These are phyloP conservation scores for Lepus townsendii DNA, from an alignment of 2,797 vertebrate genomes.

Conservation along the genomic window DNA sequence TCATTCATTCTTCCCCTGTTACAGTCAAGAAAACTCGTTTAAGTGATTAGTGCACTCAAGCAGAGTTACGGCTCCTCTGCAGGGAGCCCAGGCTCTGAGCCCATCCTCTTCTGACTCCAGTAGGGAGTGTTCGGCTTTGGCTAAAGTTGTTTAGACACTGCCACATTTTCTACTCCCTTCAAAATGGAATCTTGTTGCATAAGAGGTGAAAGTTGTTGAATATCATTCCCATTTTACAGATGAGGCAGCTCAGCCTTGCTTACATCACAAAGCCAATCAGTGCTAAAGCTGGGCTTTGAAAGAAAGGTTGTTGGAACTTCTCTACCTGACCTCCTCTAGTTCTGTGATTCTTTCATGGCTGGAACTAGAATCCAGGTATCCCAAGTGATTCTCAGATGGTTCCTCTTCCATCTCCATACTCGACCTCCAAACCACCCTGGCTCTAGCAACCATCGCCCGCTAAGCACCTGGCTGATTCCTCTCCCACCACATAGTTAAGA, in stretches of 20 bases:
- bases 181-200: neutral
- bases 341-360: neutral
- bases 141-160: neutral
- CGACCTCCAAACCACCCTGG: neutral
- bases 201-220: neutral
- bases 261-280: neutral
- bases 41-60: neutral
- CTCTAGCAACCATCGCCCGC: neutral
- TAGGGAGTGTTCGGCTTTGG: neutral
- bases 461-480: neutral
- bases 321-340: neutral
- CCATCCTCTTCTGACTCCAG: neutral
- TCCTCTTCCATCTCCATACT: neutral
- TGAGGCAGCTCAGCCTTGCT: neutral
- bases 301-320: neutral
- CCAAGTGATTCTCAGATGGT: neutral
- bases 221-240: neutral
- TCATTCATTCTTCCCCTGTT: neutral
- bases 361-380: neutral
- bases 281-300: neutral
- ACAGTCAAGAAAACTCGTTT: neutral
- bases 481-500: neutral
- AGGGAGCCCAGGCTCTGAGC: neutral
- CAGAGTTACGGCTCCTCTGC: neutral
- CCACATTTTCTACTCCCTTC: neutral